Percentiles rank a stretch among this genome's conserved stretches.
phyloP scores from a whole-genome alignment of 2,888 invertebrate species.

The Epirrhoe tristata region DNA sequence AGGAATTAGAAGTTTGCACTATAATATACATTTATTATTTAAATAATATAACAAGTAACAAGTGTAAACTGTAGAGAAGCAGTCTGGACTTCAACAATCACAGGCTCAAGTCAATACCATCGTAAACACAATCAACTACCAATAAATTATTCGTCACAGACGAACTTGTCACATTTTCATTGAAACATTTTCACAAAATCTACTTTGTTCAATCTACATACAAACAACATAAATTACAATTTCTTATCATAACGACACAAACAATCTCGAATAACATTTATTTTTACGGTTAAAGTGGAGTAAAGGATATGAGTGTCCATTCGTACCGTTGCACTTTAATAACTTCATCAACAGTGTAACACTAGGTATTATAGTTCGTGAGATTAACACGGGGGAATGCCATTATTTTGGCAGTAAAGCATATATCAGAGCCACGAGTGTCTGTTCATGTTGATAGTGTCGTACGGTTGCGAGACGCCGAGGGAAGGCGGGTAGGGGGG shows the following conservation, averaged over 20 bases:
- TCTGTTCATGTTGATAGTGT: conserved; percentile 87
- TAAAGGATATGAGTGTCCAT: conserved; percentile 17
- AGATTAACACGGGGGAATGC: conserved; percentile 29
- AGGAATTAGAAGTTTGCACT: conserved; percentile 30
- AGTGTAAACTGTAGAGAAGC: conserved; percentile 53
- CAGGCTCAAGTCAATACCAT: conserved; percentile 52
- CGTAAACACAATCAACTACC: conserved; percentile 42
- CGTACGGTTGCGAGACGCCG: conserved; percentile 90
- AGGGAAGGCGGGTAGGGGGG: conserved; percentile 87
- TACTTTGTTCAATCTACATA: conserved; percentile 68
- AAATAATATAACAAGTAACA: conserved; percentile 43
- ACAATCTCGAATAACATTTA: conserved; percentile 54
- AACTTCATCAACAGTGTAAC: conserved; percentile 14
- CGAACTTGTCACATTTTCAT: conserved; percentile 54
- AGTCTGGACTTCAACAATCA: conserved; percentile 55
- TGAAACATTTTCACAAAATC: conserved; percentile 62
- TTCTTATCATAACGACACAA: conserved; percentile 66
- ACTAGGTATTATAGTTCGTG: conserved; percentile 5
- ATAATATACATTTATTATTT: conserved; percentile 31
- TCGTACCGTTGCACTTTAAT: conserved; percentile 14
- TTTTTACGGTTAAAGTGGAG: conserved; percentile 19
- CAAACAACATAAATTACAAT: conserved; percentile 75
- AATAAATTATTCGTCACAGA: conserved; percentile 47
- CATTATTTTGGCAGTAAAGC: conserved; percentile 38
- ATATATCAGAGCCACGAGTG: conserved; percentile 88